A percentile compares a stretch with the other conserved stretches of the same genome.
Conservation (phyloP, 2,888 invertebrate species). For the Brachyptera putata region DNA sequence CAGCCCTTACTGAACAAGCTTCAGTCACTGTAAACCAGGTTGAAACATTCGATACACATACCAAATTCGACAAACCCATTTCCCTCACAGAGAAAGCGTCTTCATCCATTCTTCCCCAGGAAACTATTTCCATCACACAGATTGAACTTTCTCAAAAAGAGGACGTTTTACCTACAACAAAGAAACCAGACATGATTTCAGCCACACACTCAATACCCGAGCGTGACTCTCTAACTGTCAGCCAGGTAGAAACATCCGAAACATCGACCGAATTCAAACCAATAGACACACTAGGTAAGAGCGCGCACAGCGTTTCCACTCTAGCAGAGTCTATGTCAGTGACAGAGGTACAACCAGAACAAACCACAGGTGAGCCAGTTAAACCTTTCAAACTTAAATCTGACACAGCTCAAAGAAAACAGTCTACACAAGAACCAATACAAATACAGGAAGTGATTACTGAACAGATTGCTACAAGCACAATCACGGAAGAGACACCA, state of each 20-base stretch:
- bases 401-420: constrained; percentile 31
- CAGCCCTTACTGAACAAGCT: constrained; percentile 31
- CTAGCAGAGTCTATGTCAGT: constrained; percentile 28
- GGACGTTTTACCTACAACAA: constrained; percentile 29
- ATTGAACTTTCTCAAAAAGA: constrained; percentile 30
- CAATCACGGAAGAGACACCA: constrained; percentile 29
- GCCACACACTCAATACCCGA: constrained; percentile 31
- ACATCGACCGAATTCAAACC: constrained; percentile 28
- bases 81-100: constrained; percentile 23
- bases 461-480: constrained; percentile 33
- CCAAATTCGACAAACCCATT: constrained; percentile 17
- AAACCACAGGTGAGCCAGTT: constrained; percentile 27
- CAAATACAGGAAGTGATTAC: constrained; percentile 33
- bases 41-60: constrained; percentile 30
- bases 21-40: constrained; percentile 27
- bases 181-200: constrained; percentile 36
- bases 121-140: constrained; percentile 31
- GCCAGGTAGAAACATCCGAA: constrained; percentile 31
- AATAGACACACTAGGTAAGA: constrained; percentile 25
- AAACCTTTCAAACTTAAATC: constrained; percentile 30
- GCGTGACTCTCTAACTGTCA: constrained; percentile 33
- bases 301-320: constrained; percentile 23
- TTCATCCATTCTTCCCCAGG: constrained; percentile 25
- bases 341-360: constrained; percentile 28
- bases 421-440: constrained; percentile 33